Conservation (phyloP, 2,113 vertebrate species). For the Blennius ocellaris region DNA sequence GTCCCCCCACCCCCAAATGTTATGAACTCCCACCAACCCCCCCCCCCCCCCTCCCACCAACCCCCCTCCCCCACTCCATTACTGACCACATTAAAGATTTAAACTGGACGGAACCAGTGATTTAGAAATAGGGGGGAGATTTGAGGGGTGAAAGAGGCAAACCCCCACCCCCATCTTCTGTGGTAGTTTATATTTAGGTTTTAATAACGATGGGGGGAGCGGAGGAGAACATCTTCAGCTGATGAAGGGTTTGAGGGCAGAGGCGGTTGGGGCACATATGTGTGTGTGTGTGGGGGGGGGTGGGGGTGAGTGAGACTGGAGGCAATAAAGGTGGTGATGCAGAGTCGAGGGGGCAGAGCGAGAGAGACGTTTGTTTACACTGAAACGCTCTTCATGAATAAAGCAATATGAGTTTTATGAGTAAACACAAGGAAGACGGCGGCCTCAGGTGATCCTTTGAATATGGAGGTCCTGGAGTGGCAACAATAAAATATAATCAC, state of each 20-base stretch:
- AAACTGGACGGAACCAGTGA: neutral
- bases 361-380: slow-evolving; percentile 11
- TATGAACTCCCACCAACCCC: neutral
- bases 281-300: neutral
- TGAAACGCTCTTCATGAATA: slow-evolving; percentile 31
- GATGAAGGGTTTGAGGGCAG: slow-evolving; percentile 48
- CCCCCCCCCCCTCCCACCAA: no score
- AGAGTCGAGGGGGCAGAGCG: neutral
- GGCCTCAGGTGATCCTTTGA: neutral
- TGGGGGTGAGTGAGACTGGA: neutral
- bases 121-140: neutral
- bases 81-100: slow-evolving; percentile 52
- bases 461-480: neutral
- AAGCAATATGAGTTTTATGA: slow-evolving; percentile 20
- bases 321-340: neutral
- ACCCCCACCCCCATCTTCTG: slow-evolving; percentile 4
- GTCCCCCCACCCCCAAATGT: slow-evolving; percentile 15
- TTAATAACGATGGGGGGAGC: slow-evolving; percentile 56
- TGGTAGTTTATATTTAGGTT: slow-evolving; percentile 47
- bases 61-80: neutral
- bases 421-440: slow-evolving; percentile 3
- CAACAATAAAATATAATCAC: neutral
- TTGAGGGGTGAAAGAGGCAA: slow-evolving; percentile 15
- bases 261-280: slow-evolving; percentile 11
- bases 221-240: slow-evolving; percentile 18